Conservation (phyloP, 2,888 invertebrate species). For the Chaitophorus viminalis region DNA sequence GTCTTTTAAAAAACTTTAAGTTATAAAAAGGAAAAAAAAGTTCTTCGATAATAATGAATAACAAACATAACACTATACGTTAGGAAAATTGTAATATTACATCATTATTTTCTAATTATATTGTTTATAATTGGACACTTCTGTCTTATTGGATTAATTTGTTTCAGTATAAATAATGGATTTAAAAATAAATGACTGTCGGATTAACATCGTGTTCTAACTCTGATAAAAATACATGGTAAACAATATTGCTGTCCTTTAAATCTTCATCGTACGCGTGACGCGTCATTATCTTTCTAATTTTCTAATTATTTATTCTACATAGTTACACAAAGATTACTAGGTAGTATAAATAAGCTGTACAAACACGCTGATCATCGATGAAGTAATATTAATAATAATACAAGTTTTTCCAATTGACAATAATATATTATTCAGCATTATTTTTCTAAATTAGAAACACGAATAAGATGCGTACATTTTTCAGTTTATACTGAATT, state of each 20-base stretch:
- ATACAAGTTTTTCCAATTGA: too few species aligned
- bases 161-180: neutral
- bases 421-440: neutral
- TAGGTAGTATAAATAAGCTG: slow-evolving; percentile 21
- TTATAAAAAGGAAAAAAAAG: neutral
- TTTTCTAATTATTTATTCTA: slow-evolving; percentile 1
- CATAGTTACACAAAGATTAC: slow-evolving; percentile 17
- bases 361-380: slow-evolving; percentile 5
- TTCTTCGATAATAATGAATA: too few species aligned
- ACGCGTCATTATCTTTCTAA: slow-evolving; percentile 29
- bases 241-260: neutral
- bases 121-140: neutral
- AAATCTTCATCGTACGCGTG: neutral
- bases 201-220: neutral
- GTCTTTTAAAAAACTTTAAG: neutral
- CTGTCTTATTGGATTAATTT: neutral
- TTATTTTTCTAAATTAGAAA: neutral
- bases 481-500: too few species aligned
- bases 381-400: neutral
- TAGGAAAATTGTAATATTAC: neutral
- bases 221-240: neutral
- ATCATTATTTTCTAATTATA: neutral
- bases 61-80: too few species aligned
- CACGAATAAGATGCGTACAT: too few species aligned
- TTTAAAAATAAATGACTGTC: neutral